phyloP scores from a whole-genome alignment of 2,888 invertebrate genomes.

The Pycnomerus fuliginosus region DNA sequence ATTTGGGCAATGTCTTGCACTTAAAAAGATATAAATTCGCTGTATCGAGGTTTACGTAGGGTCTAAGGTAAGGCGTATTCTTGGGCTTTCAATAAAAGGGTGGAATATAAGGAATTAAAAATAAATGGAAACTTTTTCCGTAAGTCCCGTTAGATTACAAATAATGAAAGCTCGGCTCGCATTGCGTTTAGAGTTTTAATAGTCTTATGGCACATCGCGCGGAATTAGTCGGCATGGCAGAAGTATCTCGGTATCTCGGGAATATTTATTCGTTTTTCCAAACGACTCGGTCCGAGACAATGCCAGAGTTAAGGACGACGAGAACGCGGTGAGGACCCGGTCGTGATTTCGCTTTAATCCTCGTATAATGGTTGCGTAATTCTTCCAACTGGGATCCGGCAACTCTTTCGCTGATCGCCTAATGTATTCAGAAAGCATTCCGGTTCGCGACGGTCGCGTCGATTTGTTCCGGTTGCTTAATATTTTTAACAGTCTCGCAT shows the following conservation, averaged over 20 bases:
- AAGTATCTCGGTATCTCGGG: conserved; percentile 39
- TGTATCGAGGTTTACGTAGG: conserved; percentile 36
- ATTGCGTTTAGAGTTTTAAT: conserved; percentile 55
- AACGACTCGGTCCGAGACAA: conserved; percentile 55
- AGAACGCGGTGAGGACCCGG: conserved; percentile 37
- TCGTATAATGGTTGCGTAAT: conserved; percentile 57
- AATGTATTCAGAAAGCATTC: conserved; percentile 51
- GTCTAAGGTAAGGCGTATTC: conserved; percentile 33
- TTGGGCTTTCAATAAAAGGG: conserved; percentile 52
- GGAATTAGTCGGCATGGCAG: conserved; percentile 50
- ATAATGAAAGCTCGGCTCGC: conserved; percentile 53
- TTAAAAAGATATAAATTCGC: conserved; percentile 39
- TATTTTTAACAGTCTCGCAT: conserved; percentile 53
- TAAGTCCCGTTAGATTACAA: conserved; percentile 55
- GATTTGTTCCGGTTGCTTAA: conserved; percentile 54
- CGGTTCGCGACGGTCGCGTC: conserved; percentile 42
- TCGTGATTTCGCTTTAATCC: conserved; percentile 56
- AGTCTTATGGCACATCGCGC: conserved; percentile 53
- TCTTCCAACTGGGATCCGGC: conserved; percentile 50
- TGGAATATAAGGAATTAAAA: conserved; percentile 55
- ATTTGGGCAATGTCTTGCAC: conserved; percentile 29
- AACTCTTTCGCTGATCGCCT: conserved; percentile 52
- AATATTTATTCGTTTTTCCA: conserved; percentile 56
- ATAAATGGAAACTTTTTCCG: conserved; percentile 56
- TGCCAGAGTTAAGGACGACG: conserved; percentile 44